phyloP scores from a whole-genome alignment of 1,140 invertebrate species.

The Drosophila persimilis region DNA sequence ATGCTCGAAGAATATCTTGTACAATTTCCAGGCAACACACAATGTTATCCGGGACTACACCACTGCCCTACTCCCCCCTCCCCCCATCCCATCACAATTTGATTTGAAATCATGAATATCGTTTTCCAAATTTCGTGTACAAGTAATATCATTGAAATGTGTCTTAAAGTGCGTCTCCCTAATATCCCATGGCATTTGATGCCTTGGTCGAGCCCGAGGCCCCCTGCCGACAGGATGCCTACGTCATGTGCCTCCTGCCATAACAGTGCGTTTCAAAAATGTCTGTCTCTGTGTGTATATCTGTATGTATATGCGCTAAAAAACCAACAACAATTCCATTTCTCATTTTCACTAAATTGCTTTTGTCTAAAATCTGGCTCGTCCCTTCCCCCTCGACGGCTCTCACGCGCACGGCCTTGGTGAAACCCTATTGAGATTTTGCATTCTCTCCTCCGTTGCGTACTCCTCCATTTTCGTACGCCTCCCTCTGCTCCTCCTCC shows the following conservation, averaged over 20 bases:
- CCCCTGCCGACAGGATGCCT: no score
- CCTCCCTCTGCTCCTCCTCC: conserved; percentile 1
- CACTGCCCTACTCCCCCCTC: no score
- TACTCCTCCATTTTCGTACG: neutral
- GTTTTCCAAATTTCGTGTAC: no score
- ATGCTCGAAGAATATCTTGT: no score
- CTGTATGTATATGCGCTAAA: conserved; percentile 40
- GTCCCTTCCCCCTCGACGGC: neutral
- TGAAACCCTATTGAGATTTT: conserved; percentile 47
- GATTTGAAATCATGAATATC: no score
- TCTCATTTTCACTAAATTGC: conserved; percentile 75
- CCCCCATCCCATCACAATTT: no score
- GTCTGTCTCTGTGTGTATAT: conserved; percentile 17
- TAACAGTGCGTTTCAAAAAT: conserved; percentile 39
- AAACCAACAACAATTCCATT: conserved; percentile 72
- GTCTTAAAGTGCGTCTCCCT: neutral
- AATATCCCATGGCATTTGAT: conserved; percentile 32
- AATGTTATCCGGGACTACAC: no score
- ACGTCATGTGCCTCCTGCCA: conserved; percentile 18
- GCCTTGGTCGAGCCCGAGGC: conserved; percentile 3
- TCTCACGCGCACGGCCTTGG: no score
- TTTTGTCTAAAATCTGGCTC: conserved; percentile 68
- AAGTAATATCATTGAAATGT: no score
- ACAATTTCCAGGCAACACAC: no score
- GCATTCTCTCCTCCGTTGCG: conserved; percentile 30